These are phyloP conservation scores for Cinclus mexicanus DNA, from an alignment of 2,113 vertebrate species.

Conservation along the genomic window DNA sequence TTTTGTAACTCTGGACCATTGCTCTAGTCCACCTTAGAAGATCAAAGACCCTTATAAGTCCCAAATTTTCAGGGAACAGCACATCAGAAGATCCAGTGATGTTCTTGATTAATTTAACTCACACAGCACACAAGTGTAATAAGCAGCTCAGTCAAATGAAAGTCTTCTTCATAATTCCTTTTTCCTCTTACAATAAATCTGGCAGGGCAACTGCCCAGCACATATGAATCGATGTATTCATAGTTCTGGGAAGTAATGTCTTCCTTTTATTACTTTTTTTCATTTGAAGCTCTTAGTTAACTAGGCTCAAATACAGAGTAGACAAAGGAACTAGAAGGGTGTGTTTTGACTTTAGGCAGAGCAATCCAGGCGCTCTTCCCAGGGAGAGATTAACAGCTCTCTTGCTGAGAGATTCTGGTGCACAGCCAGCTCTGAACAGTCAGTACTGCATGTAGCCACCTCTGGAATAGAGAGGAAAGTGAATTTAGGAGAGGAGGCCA, in stretches of 20 bases:
- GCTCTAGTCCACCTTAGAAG: background rate
- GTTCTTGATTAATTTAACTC: background rate
- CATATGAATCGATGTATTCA: background rate
- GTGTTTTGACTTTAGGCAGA: constrained; percentile 25
- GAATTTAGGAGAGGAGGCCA: background rate
- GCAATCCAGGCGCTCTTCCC: constrained; percentile 4
- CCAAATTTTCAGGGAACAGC: background rate
- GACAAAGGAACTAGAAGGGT: constrained; percentile 3
- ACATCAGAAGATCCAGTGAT: background rate
- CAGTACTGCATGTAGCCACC: background rate
- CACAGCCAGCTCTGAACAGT: background rate
- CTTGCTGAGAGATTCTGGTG: background rate
- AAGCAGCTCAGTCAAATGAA: background rate
- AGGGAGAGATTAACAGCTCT: background rate
- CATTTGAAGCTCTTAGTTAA: background rate
- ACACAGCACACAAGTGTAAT: background rate
- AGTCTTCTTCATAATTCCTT: background rate
- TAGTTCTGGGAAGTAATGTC: background rate
- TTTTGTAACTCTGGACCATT: background rate
- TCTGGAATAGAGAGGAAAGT: background rate
- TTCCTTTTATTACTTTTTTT: constrained; percentile 9
- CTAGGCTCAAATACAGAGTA: background rate
- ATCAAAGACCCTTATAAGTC: background rate
- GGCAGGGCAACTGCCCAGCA: background rate
- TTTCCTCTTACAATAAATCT: background rate